Evolutionary conservation across 2,797 vertebrate genomes (phyloP), one percentile per base, ranked within the genome.

Genomic region (Dendrocincla fuliginosa): DNA sequence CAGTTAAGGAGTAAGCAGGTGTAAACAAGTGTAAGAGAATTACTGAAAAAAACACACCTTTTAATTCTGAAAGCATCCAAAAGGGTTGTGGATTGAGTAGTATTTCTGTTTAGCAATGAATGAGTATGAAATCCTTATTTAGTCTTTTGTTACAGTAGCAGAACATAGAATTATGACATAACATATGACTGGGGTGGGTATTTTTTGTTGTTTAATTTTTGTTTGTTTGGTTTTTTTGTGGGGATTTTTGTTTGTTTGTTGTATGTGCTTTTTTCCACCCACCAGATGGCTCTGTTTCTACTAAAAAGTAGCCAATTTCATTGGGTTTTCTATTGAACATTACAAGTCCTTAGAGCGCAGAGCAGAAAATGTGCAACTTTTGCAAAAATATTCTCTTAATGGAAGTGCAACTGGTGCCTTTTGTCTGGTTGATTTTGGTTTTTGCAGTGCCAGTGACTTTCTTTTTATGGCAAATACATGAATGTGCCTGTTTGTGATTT

Each of bases 201-300:
- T 6, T n/a, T 20, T 37, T 25, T 28, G 11, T 56, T 56, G 8
- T 22, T 60, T 61, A 2, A 39, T 9, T 61, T 47, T 17, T 1
- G 1, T 46, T 20, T 42, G 19, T 35, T 14, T 24, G 3, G 47
- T 14, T 24, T 5, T 4, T 15, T 49, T 23, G 23, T 49, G 13
- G 14, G 49, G 25, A 5, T 50, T 50, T 27, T 7, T 20, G 16
- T 6, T 8, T 1, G 1, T 7, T 44, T 59, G 9, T 28, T 41
- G 9, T 16, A 13, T 6, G 10, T 1, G 2, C 6, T 44, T 60
- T 53, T 30, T 30, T 18, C 10, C 44, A 30, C 24, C 39, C 80
- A 80, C 32, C 32, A 96, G 77, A 42, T 87, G 83, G 46, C 60
- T 77, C 63, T 92, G 24, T 71, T 90, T 89, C 68, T 89, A 63